These are phyloP conservation scores for Dunckerocampus dactyliophorus DNA, from an alignment of 2,113 vertebrate genomes.

Conservation along the genomic window DNA sequence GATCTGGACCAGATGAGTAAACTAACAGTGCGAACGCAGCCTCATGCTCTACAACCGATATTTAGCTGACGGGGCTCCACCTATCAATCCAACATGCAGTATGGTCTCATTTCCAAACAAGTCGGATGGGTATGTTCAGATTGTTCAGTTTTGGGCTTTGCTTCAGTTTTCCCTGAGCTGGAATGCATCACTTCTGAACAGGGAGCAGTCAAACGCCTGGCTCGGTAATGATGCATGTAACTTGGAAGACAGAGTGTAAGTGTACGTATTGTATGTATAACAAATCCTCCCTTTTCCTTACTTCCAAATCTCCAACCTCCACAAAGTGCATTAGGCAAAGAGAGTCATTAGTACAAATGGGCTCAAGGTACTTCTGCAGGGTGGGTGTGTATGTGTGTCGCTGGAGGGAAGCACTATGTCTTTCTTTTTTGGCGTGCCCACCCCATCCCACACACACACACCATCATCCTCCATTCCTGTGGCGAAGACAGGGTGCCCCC, in stretches of 20 bases:
- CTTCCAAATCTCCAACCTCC: slow-evolving; percentile 66
- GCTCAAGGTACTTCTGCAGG: slow-evolving; percentile 59
- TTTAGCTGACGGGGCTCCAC: too few species aligned
- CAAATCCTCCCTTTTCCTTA: slow-evolving; percentile 41
- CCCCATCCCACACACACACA: slow-evolving; percentile 38
- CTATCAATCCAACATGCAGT: too few species aligned
- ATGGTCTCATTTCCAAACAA: too few species aligned
- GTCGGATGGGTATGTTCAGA: too few species aligned
- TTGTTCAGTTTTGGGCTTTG: too few species aligned
- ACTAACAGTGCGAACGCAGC: too few species aligned
- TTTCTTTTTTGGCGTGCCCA: slow-evolving; percentile 42
- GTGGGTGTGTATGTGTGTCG: slow-evolving; percentile 26
- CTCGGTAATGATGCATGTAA: slow-evolving; percentile 45
- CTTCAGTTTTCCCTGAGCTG: too few species aligned
- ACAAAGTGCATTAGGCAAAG: slow-evolving; percentile 70
- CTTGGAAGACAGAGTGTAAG: background rate
- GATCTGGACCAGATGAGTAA: too few species aligned
- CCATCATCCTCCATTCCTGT: slow-evolving; percentile 45
- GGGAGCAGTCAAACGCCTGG: too few species aligned
- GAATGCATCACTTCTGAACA: too few species aligned
- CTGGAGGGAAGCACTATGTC: slow-evolving; percentile 1
- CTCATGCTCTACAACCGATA: too few species aligned
- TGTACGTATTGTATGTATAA: background rate
- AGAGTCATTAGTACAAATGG: slow-evolving; percentile 74
- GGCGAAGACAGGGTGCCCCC: slow-evolving; percentile 68